These are phyloP conservation scores for Electrophaes corylata DNA, from an alignment of 2,888 invertebrate species.

Conservation along the genomic window DNA sequence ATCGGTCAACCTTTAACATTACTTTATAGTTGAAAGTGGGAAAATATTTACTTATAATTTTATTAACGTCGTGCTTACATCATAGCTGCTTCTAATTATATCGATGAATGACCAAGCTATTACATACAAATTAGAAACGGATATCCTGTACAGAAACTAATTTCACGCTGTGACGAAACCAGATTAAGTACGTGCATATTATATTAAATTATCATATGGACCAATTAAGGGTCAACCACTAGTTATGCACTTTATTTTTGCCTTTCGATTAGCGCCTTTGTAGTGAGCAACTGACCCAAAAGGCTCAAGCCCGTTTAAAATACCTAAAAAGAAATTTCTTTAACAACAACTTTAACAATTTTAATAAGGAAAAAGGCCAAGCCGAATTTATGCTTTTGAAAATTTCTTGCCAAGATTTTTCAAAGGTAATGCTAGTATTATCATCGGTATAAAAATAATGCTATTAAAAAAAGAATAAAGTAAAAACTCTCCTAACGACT, in stretches of 20 bases:
- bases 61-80: neutral
- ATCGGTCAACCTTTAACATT: too few species aligned
- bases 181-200: conserved; percentile 36
- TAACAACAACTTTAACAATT: conserved; percentile 38
- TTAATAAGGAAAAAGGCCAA: conserved; percentile 36
- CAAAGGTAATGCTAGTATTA: conserved; percentile 1
- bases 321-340: conserved; percentile 50
- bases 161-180: conserved; percentile 30
- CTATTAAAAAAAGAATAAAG: conserved; percentile 12
- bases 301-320: conserved; percentile 43
- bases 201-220: conserved; percentile 32
- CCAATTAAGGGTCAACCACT: conserved; percentile 35
- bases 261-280: conserved; percentile 52
- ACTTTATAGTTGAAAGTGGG: too few species aligned
- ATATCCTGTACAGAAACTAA: conserved; percentile 36
- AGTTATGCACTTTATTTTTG: conserved; percentile 46
- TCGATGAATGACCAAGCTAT: conserved; percentile 16
- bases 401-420: conserved; percentile 6
- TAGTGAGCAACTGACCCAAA: conserved; percentile 44
- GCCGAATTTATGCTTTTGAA: conserved; percentile 14
- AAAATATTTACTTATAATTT: too few species aligned
- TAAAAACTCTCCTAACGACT: conserved; percentile 31
- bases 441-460: conserved; percentile 1
- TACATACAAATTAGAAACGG: conserved; percentile 30
- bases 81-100: conserved; percentile 11